Evolutionary conservation across 2,888 invertebrate species (phyloP).

Genomic region (Tortricodes alternella): DNA sequence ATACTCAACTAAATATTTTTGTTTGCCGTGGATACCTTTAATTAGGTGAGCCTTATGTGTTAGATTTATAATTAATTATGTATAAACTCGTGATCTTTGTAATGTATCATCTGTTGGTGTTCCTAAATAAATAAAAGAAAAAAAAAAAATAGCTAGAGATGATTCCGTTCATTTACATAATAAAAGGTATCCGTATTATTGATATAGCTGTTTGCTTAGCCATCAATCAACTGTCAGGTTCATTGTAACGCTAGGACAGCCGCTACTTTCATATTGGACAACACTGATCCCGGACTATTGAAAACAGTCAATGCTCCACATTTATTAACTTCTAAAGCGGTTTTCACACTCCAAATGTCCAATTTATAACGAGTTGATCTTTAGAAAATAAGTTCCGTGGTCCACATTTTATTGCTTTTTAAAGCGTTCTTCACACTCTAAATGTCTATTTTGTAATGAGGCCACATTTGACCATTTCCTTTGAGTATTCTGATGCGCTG

Average conservation of each 20-base stretch:
- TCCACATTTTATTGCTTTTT: slow-evolving; percentile 27
- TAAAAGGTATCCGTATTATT: neutral
- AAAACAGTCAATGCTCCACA: slow-evolving; percentile 15
- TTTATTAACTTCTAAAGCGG: slow-evolving; percentile 21
- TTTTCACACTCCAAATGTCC: slow-evolving; percentile 28
- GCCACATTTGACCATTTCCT: slow-evolving; percentile 24
- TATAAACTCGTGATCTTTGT: no score
- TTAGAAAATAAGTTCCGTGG: slow-evolving; percentile 13
- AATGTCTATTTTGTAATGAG: slow-evolving; percentile 18
- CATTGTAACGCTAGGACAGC: slow-evolving; percentile 13
- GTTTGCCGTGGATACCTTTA: no score
- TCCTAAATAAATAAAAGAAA: no score
- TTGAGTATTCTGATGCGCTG: slow-evolving; percentile 17
- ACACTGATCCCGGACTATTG: slow-evolving; percentile 6
- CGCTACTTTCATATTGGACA: slow-evolving; percentile 7
- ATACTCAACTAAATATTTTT: no score
- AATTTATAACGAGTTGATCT: slow-evolving; percentile 22
- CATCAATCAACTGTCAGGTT: slow-evolving; percentile 24
- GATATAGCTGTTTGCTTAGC: slow-evolving; percentile 8
- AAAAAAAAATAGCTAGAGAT: no score
- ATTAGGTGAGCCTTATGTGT: no score
- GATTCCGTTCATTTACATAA: no score
- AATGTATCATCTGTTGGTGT: no score
- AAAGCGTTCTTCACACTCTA: slow-evolving; percentile 12
- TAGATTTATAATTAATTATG: no score